phyloP scores from a whole-genome alignment of 2,113 vertebrate genomes.

The Oriolus oriolus region DNA sequence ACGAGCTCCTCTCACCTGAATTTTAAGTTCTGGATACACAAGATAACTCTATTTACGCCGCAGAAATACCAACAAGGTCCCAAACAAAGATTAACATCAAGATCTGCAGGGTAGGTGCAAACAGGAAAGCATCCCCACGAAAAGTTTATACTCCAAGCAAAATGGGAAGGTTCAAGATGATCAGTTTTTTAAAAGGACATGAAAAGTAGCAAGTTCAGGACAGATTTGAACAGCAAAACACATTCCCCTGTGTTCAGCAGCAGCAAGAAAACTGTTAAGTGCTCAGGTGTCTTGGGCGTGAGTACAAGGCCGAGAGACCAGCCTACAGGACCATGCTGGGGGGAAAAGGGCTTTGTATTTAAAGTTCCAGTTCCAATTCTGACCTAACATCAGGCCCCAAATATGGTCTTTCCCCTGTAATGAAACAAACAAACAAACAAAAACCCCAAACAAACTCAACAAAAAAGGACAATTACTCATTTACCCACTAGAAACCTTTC shows the following conservation, averaged over 20 bases:
- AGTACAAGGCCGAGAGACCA: background rate
- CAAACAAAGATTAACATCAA: background rate
- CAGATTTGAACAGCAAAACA: background rate
- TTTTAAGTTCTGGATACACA: background rate
- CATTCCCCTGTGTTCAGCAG: background rate
- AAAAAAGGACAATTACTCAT: background rate
- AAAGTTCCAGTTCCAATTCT: background rate
- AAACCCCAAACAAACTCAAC: background rate
- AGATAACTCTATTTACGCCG: background rate
- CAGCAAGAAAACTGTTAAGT: background rate
- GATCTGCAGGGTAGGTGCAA: background rate
- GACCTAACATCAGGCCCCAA: background rate
- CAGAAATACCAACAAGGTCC: background rate
- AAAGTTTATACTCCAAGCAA: background rate
- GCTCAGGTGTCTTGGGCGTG: background rate
- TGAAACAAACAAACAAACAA: background rate
- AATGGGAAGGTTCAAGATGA: background rate
- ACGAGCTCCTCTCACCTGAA: background rate
- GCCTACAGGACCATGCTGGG: background rate
- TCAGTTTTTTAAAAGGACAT: background rate
- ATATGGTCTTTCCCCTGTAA: background rate
- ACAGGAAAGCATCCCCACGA: background rate
- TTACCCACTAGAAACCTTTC: background rate
- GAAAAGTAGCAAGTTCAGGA: background rate
- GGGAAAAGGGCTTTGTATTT: background rate